These are phyloP conservation scores for Tinea trinotella DNA, from an alignment of 2,888 invertebrate species.

Conservation along the genomic window DNA sequence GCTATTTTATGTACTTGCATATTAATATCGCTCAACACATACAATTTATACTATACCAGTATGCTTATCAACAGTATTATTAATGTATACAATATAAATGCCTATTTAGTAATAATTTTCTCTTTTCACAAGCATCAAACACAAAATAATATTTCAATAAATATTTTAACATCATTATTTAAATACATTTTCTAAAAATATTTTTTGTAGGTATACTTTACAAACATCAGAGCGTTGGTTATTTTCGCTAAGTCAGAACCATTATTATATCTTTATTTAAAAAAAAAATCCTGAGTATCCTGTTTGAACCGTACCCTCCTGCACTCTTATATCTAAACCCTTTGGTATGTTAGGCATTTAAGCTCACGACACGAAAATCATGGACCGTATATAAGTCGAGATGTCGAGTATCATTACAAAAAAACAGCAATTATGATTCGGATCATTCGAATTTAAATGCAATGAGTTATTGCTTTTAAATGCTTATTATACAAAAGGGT, in stretches of 20 bases:
- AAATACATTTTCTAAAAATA: background rate
- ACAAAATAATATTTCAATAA: slow-evolving; percentile 28
- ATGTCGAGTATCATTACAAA: too few species aligned
- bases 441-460: too few species aligned
- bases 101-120: slow-evolving; percentile 34
- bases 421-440: too few species aligned
- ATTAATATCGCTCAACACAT: background rate
- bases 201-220: background rate
- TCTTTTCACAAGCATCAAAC: slow-evolving; percentile 70
- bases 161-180: background rate
- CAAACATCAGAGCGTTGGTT: background rate
- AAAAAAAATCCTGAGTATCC: background rate
- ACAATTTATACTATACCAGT: too few species aligned
- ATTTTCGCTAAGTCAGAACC: background rate
- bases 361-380: too few species aligned
- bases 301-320: background rate
- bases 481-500: background rate
- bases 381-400: too few species aligned
- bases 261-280: background rate
- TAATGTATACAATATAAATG: background rate
- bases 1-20: background rate
- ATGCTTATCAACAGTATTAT: background rate
- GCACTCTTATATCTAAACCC: background rate
- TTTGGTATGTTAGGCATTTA: too few species aligned
- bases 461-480: too few species aligned